A percentile compares a stretch with the other conserved stretches of the same genome.
phyloP scores from a whole-genome alignment of 2,797 vertebrate species.

The Phoxinus dragarum region DNA sequence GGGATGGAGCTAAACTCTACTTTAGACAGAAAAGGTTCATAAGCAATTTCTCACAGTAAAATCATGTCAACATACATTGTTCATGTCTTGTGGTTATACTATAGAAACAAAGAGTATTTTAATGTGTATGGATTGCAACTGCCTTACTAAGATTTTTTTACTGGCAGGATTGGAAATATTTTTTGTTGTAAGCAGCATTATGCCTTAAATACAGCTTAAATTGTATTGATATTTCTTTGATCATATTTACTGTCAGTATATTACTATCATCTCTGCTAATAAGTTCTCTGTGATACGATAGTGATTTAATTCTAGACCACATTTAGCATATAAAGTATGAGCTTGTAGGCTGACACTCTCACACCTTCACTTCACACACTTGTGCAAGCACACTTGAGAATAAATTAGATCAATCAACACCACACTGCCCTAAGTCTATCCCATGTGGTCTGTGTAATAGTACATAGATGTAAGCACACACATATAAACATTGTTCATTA shows the following conservation, averaged over 20 bases:
- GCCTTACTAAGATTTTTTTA: background rate
- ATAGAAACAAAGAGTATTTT: background rate
- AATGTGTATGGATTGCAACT: background rate
- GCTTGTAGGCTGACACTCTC: slow-evolving; percentile 37
- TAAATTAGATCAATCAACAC: slow-evolving; percentile 55
- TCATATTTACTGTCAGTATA: background rate
- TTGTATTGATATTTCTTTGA: background rate
- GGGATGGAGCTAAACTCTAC: background rate
- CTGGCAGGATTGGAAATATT: accelerated
- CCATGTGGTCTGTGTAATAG: slow-evolving; percentile 1
- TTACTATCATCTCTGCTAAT: background rate
- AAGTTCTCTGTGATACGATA: background rate
- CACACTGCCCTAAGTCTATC: slow-evolving; percentile 1
- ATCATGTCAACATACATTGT: background rate
- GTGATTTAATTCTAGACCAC: slow-evolving; percentile 19
- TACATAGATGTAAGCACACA: background rate
- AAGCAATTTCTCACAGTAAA: background rate
- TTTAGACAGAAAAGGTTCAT: background rate
- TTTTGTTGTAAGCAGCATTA: background rate
- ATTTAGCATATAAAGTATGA: slow-evolving; percentile 2
- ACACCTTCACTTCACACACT: slow-evolving; percentile 46
- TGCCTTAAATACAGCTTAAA: background rate
- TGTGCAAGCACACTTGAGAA: slow-evolving; percentile 43
- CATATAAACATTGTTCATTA: background rate
- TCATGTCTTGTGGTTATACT: background rate